Evolutionary conservation across 1,140 invertebrate species (phyloP), one percentile per base, ranked within the genome.

Genomic region (Meloidogyne chitwoodi): DNA sequence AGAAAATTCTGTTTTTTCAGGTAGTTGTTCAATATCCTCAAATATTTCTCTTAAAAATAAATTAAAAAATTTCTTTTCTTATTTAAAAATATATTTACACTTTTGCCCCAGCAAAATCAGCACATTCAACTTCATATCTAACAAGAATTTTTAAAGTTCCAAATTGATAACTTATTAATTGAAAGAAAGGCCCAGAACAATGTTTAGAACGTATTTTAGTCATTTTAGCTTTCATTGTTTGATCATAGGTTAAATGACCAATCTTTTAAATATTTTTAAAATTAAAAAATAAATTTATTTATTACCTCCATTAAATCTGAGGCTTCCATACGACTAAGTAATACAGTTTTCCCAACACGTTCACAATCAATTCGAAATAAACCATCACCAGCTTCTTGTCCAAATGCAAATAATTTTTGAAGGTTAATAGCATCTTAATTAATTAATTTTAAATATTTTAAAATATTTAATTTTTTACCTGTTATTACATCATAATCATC

Each of bases 351-450:
- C 26, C 85, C 85, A 69, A 86, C 85, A 22, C 85, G 77, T 75
- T 86, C 85, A 73, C 86, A 86, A 72, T 86, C 85, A 61, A 86
- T 87, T 38, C 85, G 79, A 73, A 86, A 86, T 12, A 87, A 38
- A 14, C 80, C 79, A 31, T 74, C 69, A 14, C 56, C 61, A 16
- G 75, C 65, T 74, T 87, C 85, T 78, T 86, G 85, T 8, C 80
- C 80, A 80, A 85, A 86, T 26, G 85, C 85, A 66, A 86, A 86
- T 4, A 86, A 29, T 69, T 86, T 86, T 71, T 86, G 85, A 27
- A 86, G 85, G 74, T 86, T 86, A 22, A 86, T 77, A 34, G 86
- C 83, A 77, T 86, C 85, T 70, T 27, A 48, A 11, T 69, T 41
- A 11, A 22, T 14, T 48, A 62, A 14, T 26, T 22, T 64, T 62